These are phyloP conservation scores for Pongo abelii DNA, from an alignment of 2,113 vertebrate genomes.

Conservation along the genomic window DNA sequence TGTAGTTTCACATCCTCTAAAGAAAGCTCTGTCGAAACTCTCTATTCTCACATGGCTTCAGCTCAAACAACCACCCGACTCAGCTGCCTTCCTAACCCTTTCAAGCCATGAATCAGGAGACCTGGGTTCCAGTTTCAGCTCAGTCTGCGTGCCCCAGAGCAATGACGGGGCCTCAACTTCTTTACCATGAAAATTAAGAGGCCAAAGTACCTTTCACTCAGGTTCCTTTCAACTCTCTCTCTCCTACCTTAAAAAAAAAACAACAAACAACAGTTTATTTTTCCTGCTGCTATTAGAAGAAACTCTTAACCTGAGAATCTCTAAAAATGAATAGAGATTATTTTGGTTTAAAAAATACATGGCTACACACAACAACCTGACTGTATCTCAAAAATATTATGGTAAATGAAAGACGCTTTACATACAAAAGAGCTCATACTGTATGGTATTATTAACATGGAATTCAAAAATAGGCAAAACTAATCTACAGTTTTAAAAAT, in stretches of 20 bases:
- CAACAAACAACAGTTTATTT: neutral
- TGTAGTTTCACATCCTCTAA: slow-evolving; percentile 78
- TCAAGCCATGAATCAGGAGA: neutral
- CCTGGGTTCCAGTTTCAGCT: neutral
- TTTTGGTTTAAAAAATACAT: neutral
- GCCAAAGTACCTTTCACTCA: neutral
- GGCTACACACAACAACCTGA: neutral
- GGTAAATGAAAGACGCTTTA: neutral
- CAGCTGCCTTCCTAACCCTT: slow-evolving; percentile 12
- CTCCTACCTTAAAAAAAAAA: neutral
- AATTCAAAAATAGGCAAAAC: neutral
- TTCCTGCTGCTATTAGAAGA: neutral
- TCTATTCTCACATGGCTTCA: slow-evolving; percentile 60
- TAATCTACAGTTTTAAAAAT: neutral
- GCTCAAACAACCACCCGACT: slow-evolving; percentile 53
- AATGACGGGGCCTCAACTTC: neutral
- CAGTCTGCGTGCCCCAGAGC: neutral
- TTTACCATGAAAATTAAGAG: neutral
- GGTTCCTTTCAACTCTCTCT: neutral
- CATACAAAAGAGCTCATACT: neutral
- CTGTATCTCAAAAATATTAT: neutral
- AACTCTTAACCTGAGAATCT: neutral
- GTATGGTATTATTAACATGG: neutral
- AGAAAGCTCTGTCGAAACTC: slow-evolving; percentile 77
- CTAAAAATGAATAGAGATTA: neutral